These are phyloP conservation scores for Setophaga coronata DNA, from an alignment of 2,113 vertebrate species.

Conservation along the genomic window DNA sequence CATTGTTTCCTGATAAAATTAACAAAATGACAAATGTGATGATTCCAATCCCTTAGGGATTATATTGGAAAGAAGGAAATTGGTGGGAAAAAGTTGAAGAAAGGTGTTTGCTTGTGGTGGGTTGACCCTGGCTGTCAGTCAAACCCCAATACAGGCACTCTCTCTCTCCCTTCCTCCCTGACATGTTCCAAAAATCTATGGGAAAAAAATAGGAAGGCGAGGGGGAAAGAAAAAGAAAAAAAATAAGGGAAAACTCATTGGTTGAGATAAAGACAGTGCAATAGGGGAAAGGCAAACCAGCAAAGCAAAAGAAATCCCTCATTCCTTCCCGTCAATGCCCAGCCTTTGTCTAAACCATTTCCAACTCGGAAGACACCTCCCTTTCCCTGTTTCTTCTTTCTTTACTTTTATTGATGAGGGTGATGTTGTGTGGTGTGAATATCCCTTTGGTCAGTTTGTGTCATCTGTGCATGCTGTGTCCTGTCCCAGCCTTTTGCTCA, in stretches of 20 bases:
- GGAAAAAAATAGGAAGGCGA: rapidly evolving
- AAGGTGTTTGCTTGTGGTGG: neutral
- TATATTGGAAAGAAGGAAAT: neutral
- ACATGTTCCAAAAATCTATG: neutral
- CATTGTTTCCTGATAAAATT: neutral
- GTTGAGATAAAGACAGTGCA: neutral
- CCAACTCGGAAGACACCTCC: neutral
- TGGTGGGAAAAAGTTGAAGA: neutral
- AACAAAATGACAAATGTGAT: neutral
- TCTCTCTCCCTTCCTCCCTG: neutral
- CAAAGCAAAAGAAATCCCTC: neutral
- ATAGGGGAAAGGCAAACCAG: neutral
- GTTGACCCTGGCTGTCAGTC: neutral
- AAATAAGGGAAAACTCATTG: neutral
- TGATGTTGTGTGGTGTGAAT: rapidly evolving
- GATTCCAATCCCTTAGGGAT: neutral
- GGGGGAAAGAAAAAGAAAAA: too few relatives aligned
- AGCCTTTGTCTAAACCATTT: neutral
- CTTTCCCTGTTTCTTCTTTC: neutral
- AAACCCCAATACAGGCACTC: neutral
- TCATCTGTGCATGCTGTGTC: neutral
- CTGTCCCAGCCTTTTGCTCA: neutral
- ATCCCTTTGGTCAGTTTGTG: neutral
- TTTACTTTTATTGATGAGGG: neutral
- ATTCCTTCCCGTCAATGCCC: neutral